Evolutionary conservation across 2,888 invertebrate genomes (phyloP).

Genomic region (Melanchra persicariae): DNA sequence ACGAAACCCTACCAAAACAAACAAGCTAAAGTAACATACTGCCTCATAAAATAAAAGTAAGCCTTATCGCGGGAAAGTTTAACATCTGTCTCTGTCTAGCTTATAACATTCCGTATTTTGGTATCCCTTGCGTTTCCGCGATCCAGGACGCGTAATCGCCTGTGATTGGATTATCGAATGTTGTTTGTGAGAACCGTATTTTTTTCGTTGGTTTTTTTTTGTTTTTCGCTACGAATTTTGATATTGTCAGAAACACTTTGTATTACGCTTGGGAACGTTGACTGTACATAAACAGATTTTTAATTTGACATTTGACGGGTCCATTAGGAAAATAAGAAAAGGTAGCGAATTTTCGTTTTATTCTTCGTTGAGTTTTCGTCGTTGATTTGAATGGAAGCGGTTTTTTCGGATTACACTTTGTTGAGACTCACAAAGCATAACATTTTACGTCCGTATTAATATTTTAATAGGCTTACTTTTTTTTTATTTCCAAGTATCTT

Average conservation of each 20-base stretch:
- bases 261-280: conserved; percentile 9
- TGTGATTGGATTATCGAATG: conserved; percentile 65
- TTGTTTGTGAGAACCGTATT: conserved; percentile 43
- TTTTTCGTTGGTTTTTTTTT: conserved; percentile 40
- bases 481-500: not conserved
- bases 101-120: not conserved
- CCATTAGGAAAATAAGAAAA: conserved; percentile 49
- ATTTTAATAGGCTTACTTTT: conserved; percentile 4
- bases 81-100: conserved; percentile 36
- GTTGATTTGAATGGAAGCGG: conserved; percentile 9
- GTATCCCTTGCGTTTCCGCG: conserved; percentile 46
- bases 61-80: conserved; percentile 51
- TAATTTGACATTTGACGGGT: conserved; percentile 43
- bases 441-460: conserved; percentile 16
- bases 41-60: conserved; percentile 64
- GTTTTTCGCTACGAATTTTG: conserved; percentile 27
- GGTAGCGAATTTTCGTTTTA: conserved; percentile 1
- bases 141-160: conserved; percentile 51
- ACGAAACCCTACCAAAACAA: conserved; percentile 54
- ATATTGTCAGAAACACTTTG: conserved; percentile 25
- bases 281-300: conserved; percentile 35
- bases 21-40: conserved; percentile 60
- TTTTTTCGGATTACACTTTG: not conserved
- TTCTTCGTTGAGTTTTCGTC: conserved; percentile 12
- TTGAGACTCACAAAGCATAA: not conserved